A percentile compares a stretch with the other conserved stretches of the same genome.
Evolutionary conservation across 2,113 vertebrate species (phyloP).

Genomic region (Dunckerocampus dactyliophorus): DNA sequence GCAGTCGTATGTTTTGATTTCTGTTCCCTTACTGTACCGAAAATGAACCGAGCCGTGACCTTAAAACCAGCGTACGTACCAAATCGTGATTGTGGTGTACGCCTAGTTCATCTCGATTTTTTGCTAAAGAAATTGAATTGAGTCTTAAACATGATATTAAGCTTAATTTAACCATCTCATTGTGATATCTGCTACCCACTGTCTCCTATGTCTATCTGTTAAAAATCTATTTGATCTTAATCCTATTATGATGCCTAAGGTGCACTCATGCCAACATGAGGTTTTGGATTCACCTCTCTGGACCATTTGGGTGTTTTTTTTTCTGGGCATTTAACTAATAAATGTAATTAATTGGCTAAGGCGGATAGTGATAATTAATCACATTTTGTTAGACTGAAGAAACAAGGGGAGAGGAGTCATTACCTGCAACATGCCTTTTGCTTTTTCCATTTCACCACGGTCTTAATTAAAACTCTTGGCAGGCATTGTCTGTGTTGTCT

Average conservation of each 20-base stretch:
- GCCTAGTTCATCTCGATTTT: no score
- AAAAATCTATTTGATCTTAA: slow-evolving; percentile 18
- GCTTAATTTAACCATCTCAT: no score
- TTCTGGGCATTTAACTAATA: slow-evolving; percentile 50
- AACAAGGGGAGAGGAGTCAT: slow-evolving; percentile 40
- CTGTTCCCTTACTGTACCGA: no score
- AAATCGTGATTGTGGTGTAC: no score
- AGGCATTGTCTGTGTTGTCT: slow-evolving; percentile 42
- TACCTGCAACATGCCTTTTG: slow-evolving; percentile 54
- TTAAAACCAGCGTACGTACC: no score
- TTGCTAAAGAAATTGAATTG: no score
- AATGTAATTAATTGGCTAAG: slow-evolving; percentile 57
- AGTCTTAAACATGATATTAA: no score
- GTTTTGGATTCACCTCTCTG: slow-evolving; percentile 19
- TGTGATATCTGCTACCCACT: neutral
- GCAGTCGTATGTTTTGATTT: no score
- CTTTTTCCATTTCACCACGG: slow-evolving; percentile 40
- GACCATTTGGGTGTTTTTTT: slow-evolving; percentile 27
- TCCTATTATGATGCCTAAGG: slow-evolving; percentile 19
- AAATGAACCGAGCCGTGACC: no score
- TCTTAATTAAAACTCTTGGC: slow-evolving; percentile 61
- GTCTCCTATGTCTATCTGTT: neutral
- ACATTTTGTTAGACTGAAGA: slow-evolving; percentile 48
- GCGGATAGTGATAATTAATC: slow-evolving; percentile 54
- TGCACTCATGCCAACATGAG: slow-evolving; percentile 30